These are phyloP conservation scores for Drosophila rubida DNA, from an alignment of 2,888 invertebrate species.

Conservation along the genomic window DNA sequence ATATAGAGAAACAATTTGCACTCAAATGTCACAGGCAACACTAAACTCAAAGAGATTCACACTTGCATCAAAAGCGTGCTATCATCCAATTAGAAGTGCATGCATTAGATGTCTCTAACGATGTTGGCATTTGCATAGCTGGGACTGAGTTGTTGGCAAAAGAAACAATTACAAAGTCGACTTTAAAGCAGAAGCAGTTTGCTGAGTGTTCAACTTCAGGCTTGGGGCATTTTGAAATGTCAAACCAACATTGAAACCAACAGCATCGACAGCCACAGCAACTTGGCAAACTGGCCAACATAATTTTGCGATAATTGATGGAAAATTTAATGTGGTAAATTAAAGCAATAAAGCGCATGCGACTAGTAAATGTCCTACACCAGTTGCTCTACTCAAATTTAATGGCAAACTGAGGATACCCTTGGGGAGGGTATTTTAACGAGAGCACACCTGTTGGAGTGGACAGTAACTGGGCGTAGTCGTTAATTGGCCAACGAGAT, in stretches of 20 bases:
- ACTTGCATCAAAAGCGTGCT: background rate
- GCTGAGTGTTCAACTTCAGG: constrained; percentile 17
- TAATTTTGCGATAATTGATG: constrained; percentile 63
- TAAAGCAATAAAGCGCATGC: background rate
- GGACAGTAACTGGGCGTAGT: constrained; percentile 58
- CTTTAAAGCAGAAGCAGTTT: constrained; percentile 28
- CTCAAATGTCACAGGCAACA: no score
- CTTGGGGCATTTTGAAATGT: constrained; percentile 33
- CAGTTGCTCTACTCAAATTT: background rate
- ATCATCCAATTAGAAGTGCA: no score
- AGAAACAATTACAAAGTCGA: background rate
- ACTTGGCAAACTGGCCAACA: constrained; percentile 45
- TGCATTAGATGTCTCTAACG: background rate
- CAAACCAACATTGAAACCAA: constrained; percentile 17
- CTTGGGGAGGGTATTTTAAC: constrained; percentile 11
- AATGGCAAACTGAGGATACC: background rate
- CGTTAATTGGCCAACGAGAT: constrained; percentile 61
- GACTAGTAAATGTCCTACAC: constrained; percentile 11
- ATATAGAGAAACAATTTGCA: background rate
- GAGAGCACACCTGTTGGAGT: constrained; percentile 56
- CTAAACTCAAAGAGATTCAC: background rate
- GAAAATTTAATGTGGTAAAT: constrained; percentile 43
- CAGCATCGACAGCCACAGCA: constrained; percentile 6
- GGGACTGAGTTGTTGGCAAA: background rate
- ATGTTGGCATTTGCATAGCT: background rate